Percentiles rank a stretch among this genome's conserved stretches.
phyloP scores from a whole-genome alignment of 2,888 invertebrate species.

The Helobdella robusta region DNA sequence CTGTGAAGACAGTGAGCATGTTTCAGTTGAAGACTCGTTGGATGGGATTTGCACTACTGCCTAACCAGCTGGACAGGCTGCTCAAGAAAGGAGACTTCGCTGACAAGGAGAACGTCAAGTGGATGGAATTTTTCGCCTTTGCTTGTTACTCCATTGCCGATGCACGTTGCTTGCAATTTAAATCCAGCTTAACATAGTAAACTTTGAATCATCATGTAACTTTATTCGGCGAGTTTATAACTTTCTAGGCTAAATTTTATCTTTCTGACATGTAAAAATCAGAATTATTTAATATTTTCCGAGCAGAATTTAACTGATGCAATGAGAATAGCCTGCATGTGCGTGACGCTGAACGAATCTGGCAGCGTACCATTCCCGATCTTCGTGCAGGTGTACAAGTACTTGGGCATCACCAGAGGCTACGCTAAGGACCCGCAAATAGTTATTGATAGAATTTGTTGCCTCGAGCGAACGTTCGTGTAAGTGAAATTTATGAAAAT shows the following conservation, averaged over 20 bases:
- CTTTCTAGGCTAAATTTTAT: no score
- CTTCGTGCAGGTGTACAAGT: conserved; percentile 27
- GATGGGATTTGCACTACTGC: conserved; percentile 50
- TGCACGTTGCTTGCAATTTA: conserved; percentile 35
- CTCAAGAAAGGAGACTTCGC: conserved; percentile 64
- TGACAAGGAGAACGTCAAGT: conserved; percentile 56
- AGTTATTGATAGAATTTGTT: conserved; percentile 22
- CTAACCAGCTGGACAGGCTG: conserved; percentile 60
- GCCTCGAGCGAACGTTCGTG: conserved; percentile 22
- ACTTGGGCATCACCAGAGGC: conserved; percentile 25
- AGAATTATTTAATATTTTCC: no score
- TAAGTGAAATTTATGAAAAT: background rate
- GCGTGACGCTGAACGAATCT: conserved; percentile 20
- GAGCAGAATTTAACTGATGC: conserved; percentile 20
- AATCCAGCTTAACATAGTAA: no score
- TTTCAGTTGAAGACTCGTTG: conserved; percentile 47
- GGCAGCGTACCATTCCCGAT: conserved; percentile 23
- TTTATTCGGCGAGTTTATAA: no score
- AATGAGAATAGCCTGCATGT: conserved; percentile 17
- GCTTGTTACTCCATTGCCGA: conserved; percentile 52
- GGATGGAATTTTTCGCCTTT: conserved; percentile 65
- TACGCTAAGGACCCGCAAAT: conserved; percentile 20
- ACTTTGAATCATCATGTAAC: no score
- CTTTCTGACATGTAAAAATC: no score
- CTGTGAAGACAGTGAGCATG: conserved; percentile 42